Base-by-base conservation (phyloP, 2,797 vertebrate species). In the Melanotaenia parkinsoni region DNA sequence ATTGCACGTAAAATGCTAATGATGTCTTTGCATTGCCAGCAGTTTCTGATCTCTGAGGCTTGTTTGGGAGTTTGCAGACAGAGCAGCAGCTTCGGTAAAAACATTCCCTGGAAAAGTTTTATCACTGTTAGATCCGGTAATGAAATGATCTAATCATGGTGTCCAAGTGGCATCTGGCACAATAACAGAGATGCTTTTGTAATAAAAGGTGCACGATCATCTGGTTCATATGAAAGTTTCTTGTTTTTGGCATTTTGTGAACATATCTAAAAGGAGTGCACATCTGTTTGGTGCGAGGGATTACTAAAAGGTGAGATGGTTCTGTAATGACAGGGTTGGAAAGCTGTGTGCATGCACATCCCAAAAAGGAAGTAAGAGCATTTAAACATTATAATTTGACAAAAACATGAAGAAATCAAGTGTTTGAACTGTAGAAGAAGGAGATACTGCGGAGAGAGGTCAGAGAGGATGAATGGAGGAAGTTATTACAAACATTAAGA, bases 1-100 rank as follows among this genome's bases (percentile, higher is more conserved):
- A 83, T 85, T 85, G 75, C 81, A 84, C 83, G 89, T 89, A 91
- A 93, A 90, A 86, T 85, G 90, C 82, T 89, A 91, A 93, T 92
- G 71, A 69, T 51, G 66, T 71, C 59, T 83, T 86, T 90, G 86
- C 85, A 80, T 59, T 28, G 61, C 71, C 70, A 47, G 38, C 32
- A 37, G 51, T 81, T 85, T 89, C 84, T 86, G 68, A 88, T 86
- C 73, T 72, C 14, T 51, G 66, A 60, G 37, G 37, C 66, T 66
- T 64, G 58, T 24, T 63, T 51, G 61, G 60, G 38, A 51, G 59
- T 79, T 74, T 47, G 64, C 61, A 68, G 62, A 83, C 73, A 56
- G 59, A 77, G 35, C 63, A 61, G 26, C 13, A 47, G 37, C 50
- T 72, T 72, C 9, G 50, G 72, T 59, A 0, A 69, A 76, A 53